Evolutionary conservation across 2,113 vertebrate species (phyloP), one percentile per base, ranked within the genome.

Genomic region (Anser cygnoides): DNA sequence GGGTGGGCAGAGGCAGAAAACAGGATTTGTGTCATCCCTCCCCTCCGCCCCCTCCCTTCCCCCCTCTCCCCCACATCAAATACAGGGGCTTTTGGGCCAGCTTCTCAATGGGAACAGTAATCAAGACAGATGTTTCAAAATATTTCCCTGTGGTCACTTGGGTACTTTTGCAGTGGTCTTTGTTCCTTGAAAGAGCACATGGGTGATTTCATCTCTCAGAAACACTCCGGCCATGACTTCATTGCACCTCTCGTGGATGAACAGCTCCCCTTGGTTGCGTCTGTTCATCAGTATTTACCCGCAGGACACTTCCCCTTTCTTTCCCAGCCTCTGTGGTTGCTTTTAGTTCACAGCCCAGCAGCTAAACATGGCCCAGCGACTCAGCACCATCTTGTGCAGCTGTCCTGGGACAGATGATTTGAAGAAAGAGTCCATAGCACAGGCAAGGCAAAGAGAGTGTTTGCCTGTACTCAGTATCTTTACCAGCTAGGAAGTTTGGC

Each of bases 241-340:
- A 54, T 4, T 11, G 10, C 17, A 11, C 6, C 6, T 72, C 13
- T 71, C 33, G 49, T 10, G 44, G 75, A 76, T 46, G 25, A 76
- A n/a, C 21, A 62, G 46, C 20, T 72, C 49, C 22, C 11, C 8
- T 62, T 1, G 0, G 28, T 50, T n/a, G n/a, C 5, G 1, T 39
- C 37, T 67, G 2, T 62, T 82, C 33, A 70, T 62, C 20, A 63
- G 10, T 14, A 85, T 43, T 19, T 78, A 23, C 35, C 68, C 66
- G 11, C 11, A 67, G 14, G 21, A 31, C 10, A 9, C 11, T 71
- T 90, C 37, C 12, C 0, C 31, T 88, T 88, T 41, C 28, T 77
- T 76, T 6, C 46, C 41, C 2, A 2, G 14, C 15, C 29, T 28
- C 33, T 49, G 46, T 65, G 13, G 12, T 1, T 73, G 67, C 66